Base-by-base conservation (phyloP, 2,113 vertebrate species). In the Capricornis sumatraensis region DNA sequence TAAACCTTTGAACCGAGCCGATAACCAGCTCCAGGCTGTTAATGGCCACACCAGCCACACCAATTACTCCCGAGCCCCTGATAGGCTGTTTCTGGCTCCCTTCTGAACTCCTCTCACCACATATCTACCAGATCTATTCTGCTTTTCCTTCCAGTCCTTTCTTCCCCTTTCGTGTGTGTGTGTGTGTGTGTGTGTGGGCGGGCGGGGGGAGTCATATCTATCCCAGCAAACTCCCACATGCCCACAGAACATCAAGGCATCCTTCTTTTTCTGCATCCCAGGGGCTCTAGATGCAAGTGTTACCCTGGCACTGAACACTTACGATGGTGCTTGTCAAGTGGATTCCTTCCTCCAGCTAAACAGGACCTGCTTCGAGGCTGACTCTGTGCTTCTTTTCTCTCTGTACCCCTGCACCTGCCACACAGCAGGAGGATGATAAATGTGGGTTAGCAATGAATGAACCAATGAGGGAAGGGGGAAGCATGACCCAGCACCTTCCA, bases 251-350 rank as follows among this genome's bases (percentile, higher is more conserved):
- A 3, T 30, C 78, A 53, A 79, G 25, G 15, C 57, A 47, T 4
- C 43, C 43, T 33, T 76, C 50, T 50, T 43, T 13, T 43, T 33
- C 79, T 60, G 36, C 3, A 23, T 45, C 50, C 74, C 25, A 8
- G 13, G 52, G 62, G 40, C 33, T 23, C 36, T 14, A 23, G 6
- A 23, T 0, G 0, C 36, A 17, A 5, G 9, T 7, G 0, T n/a
- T 3, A 6, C 21, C 11, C 87, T 16, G 45, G 47, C 8, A 5
- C 60, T 36, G 4, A 25, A 16, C n/a, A 57, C 19, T n/a, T 1
- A 4, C 2, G 0, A 1, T 64, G 25, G 2, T 1, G 13, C 57
- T 6, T 76, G 33, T 19, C 30, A 6, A 5, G 17, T 19, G 89
- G 2, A 17, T 19, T 88, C 15, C 58, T 43, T 4, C 17, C 40